phyloP scores from a whole-genome alignment of 2,797 vertebrate genomes.

The Cynodonichthys magdalenae region DNA sequence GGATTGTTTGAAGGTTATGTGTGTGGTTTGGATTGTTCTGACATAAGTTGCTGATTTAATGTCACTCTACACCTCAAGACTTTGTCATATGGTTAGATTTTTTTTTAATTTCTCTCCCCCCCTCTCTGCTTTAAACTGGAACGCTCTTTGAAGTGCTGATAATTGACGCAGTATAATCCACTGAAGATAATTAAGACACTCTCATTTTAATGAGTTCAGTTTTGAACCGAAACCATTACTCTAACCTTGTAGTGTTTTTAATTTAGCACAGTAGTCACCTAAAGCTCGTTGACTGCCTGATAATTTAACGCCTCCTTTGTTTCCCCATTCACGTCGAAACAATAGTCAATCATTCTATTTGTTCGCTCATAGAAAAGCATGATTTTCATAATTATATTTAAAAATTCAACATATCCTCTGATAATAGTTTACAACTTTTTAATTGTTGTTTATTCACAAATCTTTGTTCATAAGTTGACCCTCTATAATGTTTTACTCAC shows the following conservation, averaged over 20 bases:
- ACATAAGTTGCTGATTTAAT: slow-evolving; percentile 81
- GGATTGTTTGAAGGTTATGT: slow-evolving; percentile 73
- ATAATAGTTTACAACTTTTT: slow-evolving; percentile 5
- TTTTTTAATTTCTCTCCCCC: slow-evolving; percentile 27
- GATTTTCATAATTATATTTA: neutral
- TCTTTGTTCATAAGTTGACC: neutral
- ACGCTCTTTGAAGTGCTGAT: slow-evolving; percentile 75
- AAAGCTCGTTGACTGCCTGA: slow-evolving; percentile 8
- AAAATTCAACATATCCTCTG: slow-evolving; percentile 1
- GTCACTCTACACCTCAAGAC: slow-evolving; percentile 78
- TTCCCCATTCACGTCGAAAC: slow-evolving; percentile 1
- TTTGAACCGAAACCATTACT: slow-evolving; percentile 53
- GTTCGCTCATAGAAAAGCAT: neutral
- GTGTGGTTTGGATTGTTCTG: slow-evolving; percentile 73
- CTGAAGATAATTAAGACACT: slow-evolving; percentile 63
- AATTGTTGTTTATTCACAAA: neutral
- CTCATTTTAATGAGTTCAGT: slow-evolving; percentile 59
- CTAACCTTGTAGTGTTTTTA: slow-evolving; percentile 50
- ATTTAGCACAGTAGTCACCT: slow-evolving; percentile 29
- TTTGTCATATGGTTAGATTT: slow-evolving; percentile 75
- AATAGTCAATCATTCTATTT: slow-evolving; percentile 14
- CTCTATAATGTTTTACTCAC: too few species aligned
- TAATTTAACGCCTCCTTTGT: slow-evolving; percentile 16
- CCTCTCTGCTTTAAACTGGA: slow-evolving; percentile 56
- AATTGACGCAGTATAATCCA: slow-evolving; percentile 74